Percentiles rank a stretch among this genome's conserved stretches.
Evolutionary conservation across 2,113 vertebrate genomes (phyloP).

Genomic region (Collichthys lucidus): DNA sequence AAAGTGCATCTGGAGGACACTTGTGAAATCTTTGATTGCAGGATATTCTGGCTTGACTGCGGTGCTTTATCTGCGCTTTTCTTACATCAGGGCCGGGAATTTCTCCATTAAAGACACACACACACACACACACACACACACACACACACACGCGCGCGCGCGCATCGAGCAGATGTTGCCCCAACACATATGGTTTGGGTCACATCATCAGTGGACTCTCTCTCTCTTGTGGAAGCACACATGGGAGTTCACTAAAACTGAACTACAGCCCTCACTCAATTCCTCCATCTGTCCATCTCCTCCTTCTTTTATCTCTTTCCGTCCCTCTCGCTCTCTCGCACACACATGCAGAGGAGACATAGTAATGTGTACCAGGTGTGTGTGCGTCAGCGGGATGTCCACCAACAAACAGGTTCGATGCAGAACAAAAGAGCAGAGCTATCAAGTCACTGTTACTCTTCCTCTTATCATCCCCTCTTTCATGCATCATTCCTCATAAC

Average conservation of each 20-base stretch:
- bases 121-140: not conserved
- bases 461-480: conserved; percentile 18
- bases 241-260: conserved; percentile 62
- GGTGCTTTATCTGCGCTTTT: conserved; percentile 40
- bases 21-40: not conserved
- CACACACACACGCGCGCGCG: conserved; percentile 1
- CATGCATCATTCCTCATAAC: conserved; percentile 9
- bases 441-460: conserved; percentile 18
- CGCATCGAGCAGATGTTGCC: conserved; percentile 61
- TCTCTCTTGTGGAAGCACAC: conserved; percentile 66
- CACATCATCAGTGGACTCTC: conserved; percentile 60
- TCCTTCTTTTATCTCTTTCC: conserved; percentile 66
- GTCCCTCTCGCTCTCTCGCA: conserved; percentile 16
- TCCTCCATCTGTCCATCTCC: conserved; percentile 67
- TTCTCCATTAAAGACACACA: conserved; percentile 32
- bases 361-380: conserved; percentile 75
- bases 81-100: conserved; percentile 6
- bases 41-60: not conserved
- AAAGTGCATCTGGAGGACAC: not conserved
- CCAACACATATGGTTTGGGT: conserved; percentile 74
- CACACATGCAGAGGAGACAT: conserved; percentile 20
- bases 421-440: conserved; percentile 53
- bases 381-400: conserved; percentile 50
- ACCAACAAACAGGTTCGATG: conserved; percentile 40
- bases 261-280: conserved; percentile 65